Conservation (phyloP, 2,797 vertebrate genomes). For the Sylvia borin region DNA sequence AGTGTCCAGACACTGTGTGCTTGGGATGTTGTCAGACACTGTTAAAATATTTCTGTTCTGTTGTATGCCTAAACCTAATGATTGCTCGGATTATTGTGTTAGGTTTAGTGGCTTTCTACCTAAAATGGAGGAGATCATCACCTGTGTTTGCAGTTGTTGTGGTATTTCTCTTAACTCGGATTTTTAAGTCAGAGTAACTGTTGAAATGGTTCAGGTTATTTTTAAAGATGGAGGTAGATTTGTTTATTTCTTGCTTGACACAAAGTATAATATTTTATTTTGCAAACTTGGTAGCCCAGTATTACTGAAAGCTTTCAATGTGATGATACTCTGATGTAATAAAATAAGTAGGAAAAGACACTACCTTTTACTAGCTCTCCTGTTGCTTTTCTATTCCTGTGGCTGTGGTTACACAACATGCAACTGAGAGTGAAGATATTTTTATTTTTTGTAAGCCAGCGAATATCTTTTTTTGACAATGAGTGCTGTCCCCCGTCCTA, state of each 20-base stretch:
- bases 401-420: background rate
- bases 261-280: background rate
- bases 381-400: conserved; percentile 1
- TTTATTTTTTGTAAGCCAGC: background rate
- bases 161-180: background rate
- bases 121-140: background rate
- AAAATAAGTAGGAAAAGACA: conserved; percentile 34
- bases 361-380: conserved; percentile 1
- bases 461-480: background rate
- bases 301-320: background rate
- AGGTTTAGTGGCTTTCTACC: background rate
- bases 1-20: background rate
- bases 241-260: background rate
- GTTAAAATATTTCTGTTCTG: background rate
- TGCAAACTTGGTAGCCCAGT: background rate
- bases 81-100: background rate
- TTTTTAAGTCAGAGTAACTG: background rate
- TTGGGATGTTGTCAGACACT: background rate
- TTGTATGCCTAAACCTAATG: background rate
- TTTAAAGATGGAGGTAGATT: background rate
- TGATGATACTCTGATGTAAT: background rate
- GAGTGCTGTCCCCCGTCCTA: background rate
- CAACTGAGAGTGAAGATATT: background rate
- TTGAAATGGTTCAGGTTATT: background rate
- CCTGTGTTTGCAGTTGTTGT: background rate